phyloP scores from a whole-genome alignment of 2,888 invertebrate species.

The Smittia sp. region DNA sequence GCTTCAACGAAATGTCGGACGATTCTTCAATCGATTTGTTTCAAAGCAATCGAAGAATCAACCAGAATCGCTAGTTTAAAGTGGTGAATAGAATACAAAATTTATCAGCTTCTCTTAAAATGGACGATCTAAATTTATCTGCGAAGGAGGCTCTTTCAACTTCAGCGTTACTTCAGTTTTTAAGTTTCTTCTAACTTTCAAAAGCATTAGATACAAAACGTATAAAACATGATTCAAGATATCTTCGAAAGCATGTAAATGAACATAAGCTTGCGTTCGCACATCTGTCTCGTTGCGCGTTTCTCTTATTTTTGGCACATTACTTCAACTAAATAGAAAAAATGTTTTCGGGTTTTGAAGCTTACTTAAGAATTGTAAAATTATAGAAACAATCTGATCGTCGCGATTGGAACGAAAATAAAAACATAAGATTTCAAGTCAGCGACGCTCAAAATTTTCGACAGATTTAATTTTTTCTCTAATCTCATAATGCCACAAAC shows the following conservation, averaged over 20 bases:
- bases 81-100: slow-evolving; percentile 7
- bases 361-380: neutral
- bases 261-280: neutral
- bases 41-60: neutral
- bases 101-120: slow-evolving; percentile 1
- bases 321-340: neutral
- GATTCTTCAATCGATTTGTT: neutral
- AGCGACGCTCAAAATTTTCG: too few relatives aligned
- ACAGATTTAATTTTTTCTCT: neutral
- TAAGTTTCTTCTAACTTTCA: too few relatives aligned
- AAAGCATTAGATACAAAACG: too few relatives aligned
- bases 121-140: slow-evolving; percentile 14
- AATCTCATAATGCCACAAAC: slow-evolving; percentile 34
- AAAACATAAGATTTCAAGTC: too few relatives aligned
- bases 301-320: neutral
- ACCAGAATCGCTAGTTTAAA: neutral
- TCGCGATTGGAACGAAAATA: too few relatives aligned
- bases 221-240: too few relatives aligned
- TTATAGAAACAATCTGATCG: too few relatives aligned
- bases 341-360: neutral
- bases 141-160: neutral
- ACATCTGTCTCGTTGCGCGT: neutral
- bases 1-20: neutral
- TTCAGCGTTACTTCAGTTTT: too few relatives aligned
- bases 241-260: too few relatives aligned